These are phyloP conservation scores for Hylaeus volcanicus DNA, from an alignment of 1,140 invertebrate genomes.

Conservation along the genomic window DNA sequence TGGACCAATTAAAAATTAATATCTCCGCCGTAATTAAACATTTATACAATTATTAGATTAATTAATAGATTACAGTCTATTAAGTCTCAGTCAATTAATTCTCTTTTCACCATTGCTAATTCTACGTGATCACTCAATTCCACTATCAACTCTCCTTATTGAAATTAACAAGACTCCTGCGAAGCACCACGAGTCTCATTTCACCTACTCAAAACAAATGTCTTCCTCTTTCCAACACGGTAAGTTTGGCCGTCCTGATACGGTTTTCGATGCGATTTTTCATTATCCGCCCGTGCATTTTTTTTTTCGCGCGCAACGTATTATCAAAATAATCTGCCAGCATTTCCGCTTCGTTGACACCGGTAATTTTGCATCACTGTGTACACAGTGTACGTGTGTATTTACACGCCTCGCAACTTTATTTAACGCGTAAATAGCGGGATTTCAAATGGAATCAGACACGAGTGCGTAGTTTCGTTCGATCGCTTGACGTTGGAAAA, in stretches of 20 bases:
- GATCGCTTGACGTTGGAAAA: slow-evolving; percentile 9
- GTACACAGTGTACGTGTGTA: not conserved
- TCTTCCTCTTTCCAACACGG: no score
- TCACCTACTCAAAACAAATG: no score
- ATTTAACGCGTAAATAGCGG: slow-evolving; percentile 34
- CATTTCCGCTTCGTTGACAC: not conserved
- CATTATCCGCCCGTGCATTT: not conserved
- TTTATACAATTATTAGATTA: no score
- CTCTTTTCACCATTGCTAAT: no score
- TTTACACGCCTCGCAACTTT: slow-evolving; percentile 19
- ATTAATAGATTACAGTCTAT: no score
- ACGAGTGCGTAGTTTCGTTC: not conserved
- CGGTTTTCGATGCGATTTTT: not conserved
- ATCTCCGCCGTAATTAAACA: no score
- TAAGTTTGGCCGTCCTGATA: not conserved
- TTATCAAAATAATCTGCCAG: slow-evolving; percentile 18
- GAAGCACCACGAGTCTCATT: no score
- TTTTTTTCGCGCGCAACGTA: not conserved
- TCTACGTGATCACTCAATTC: no score
- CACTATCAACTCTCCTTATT: no score
- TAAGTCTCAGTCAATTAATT: no score
- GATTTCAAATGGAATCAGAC: slow-evolving; percentile 32
- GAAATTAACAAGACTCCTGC: no score
- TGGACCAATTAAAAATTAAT: no score
- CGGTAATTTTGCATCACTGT: slow-evolving; percentile 22